phyloP scores from a whole-genome alignment of 2,797 vertebrate species.

The Balearica regulorum region DNA sequence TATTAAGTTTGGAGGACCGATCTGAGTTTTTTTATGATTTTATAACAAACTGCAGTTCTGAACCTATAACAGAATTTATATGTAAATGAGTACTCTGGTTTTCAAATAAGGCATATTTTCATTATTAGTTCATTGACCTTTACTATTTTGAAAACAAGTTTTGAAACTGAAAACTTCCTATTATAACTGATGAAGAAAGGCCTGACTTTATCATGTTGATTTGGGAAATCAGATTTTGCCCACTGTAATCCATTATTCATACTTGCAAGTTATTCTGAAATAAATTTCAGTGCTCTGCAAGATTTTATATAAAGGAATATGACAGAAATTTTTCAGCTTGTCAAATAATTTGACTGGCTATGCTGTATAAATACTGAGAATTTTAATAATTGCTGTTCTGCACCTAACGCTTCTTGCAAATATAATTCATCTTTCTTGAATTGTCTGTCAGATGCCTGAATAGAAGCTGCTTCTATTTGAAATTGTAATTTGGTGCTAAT shows the following conservation, averaged over 20 bases:
- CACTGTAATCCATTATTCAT: not conserved
- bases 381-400: slow-evolving; percentile 33
- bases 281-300: not conserved
- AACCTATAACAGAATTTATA: not conserved
- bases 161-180: not conserved
- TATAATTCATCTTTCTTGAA: not conserved
- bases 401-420: not conserved
- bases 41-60: not conserved
- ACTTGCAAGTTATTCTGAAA: not conserved
- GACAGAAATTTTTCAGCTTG: slow-evolving; percentile 17
- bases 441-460: not conserved
- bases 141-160: not conserved
- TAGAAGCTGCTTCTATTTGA: not conserved
- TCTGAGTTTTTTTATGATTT: not conserved
- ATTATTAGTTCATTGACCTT: not conserved
- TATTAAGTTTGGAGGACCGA: not conserved
- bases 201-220: not conserved
- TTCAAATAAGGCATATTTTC: not conserved
- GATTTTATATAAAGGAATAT: not conserved
- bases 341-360: slow-evolving; percentile 16
- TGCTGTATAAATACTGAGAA: not conserved
- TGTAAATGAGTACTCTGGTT: not conserved
- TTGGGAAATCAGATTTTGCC: slow-evolving; percentile 6
- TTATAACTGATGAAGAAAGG: not conserved
- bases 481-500: not conserved